Conservation (phyloP, 1,140 invertebrate species). For the Heliconius eleuchia region DNA sequence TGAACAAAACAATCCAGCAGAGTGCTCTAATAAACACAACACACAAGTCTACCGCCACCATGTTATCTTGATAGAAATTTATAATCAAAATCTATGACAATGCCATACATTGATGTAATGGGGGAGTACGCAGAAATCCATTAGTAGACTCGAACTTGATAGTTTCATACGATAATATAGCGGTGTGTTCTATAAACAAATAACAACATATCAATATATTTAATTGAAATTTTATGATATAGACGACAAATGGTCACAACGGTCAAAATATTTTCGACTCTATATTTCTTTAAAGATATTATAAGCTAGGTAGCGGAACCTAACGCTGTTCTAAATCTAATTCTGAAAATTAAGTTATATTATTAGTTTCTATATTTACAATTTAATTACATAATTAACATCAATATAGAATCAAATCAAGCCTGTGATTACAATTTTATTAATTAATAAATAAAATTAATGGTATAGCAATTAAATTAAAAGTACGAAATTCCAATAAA, state of each 20-base stretch:
- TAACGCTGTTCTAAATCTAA: no score
- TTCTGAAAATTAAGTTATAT: background rate
- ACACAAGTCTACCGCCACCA: background rate
- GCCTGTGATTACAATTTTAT: no score
- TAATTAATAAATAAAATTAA: no score
- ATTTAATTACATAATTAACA: background rate
- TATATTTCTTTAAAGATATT: no score
- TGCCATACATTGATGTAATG: no score
- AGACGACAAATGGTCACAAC: no score
- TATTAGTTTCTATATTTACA: background rate
- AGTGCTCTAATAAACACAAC: background rate
- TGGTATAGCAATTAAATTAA: no score
- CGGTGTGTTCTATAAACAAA: background rate
- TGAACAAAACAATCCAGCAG: background rate
- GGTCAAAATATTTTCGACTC: no score
- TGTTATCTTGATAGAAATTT: background rate
- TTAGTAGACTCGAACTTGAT: conserved; percentile 2
- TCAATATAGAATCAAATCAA: background rate
- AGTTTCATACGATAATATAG: background rate
- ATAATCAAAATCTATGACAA: background rate
- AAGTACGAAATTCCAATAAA: no score
- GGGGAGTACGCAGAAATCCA: conserved; percentile 3
- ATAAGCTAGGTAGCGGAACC: no score
- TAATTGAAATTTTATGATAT: no score
- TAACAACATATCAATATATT: no score